Evolutionary conservation across 2,888 invertebrate species (phyloP), one percentile per base, ranked within the genome.

Genomic region (Idaea straminata): DNA sequence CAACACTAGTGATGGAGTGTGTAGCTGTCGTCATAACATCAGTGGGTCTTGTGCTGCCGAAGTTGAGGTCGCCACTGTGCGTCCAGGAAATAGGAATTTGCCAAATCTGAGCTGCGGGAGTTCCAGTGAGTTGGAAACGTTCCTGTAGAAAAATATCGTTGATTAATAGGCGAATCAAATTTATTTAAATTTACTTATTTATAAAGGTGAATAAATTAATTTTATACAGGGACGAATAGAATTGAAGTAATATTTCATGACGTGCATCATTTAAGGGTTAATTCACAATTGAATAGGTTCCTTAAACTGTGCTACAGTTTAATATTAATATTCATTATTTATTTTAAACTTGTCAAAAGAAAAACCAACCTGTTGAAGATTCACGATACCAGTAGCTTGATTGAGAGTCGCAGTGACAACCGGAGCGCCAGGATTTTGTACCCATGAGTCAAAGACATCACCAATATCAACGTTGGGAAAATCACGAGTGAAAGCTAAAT

Each of bases 401-500:
- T 94, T 79, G 3, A 93, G 88, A 10, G 78, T 71, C 0, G 95
- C 94, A 5, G 85, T 90, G 0, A 95, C 73, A 0, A 95, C 88
- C 0, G 95, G 96, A 57, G 93, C 93, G 0, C 95, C 95, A 59
- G 92, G 85, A 69, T 94, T 94, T 63, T 93, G 91, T 0, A 95
- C 93, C 95, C 95, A 96, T 34, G 90, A 92, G 66, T 93, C 91
- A 76, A 95, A 94, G 1, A 95, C 85, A 4, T 68, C 73, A 35
- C 90, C 85, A 7, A 91, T 74, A n/a, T 89, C 86, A 0, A 86
- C 75, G 35, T 71, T 67, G 0, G 82, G 79, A 69, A 78, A 91
- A 3, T 75, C 75, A 6, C 72, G 71, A 1, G 66, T 69, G 61
- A 84, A 89, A 0, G 76, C 72, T 4, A 83, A 68, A 68, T 91